A percentile compares a stretch with the other conserved stretches of the same genome.
These are phyloP conservation scores for Eclectus roratus DNA, from an alignment of 2,113 vertebrate genomes.

Conservation along the genomic window DNA sequence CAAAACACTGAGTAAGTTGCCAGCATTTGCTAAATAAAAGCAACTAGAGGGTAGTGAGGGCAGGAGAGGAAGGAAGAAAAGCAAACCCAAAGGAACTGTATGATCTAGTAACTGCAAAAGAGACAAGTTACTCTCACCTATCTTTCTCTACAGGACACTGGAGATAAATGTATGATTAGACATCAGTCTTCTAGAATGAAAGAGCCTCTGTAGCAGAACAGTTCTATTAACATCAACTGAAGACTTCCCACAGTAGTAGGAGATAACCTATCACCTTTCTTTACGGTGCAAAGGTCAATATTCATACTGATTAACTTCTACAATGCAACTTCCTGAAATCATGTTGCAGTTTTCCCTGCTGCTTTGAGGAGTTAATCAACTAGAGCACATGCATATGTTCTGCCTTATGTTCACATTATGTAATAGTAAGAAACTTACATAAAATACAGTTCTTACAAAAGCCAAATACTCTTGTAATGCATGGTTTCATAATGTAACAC, in stretches of 20 bases:
- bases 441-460: background rate
- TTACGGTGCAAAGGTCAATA: background rate
- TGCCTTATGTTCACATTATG: background rate
- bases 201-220: background rate
- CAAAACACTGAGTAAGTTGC: background rate
- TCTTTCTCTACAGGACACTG: background rate
- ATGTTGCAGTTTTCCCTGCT: background rate
- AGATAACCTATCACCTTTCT: background rate
- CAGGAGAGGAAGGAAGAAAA: background rate
- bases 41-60: background rate
- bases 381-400: background rate
- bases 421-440: background rate
- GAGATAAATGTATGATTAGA: background rate
- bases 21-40: background rate
- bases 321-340: background rate
- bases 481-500: background rate
- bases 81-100: background rate
- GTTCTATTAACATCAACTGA: background rate
- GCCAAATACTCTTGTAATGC: background rate
- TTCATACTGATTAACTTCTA: background rate
- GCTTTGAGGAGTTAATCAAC: background rate
- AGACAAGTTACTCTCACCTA: background rate
- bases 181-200: background rate
- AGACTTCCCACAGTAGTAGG: background rate
- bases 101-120: background rate